phyloP scores from a whole-genome alignment of 1,140 invertebrate genomes.

The Dreissena rostriformis region DNA sequence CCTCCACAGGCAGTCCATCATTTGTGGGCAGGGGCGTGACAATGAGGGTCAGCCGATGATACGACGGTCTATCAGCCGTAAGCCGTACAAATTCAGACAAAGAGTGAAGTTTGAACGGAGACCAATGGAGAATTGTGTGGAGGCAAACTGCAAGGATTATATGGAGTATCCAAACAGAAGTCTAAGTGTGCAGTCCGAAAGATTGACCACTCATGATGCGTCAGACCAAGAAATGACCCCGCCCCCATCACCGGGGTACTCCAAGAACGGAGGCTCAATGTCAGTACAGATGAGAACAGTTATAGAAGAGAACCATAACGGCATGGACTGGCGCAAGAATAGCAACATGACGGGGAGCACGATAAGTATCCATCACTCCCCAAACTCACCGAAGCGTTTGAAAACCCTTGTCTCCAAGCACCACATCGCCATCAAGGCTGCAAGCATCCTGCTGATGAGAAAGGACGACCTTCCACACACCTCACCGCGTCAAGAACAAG shows the following conservation, averaged over 20 bases:
- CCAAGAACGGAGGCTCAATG: not conserved
- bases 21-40: constrained; percentile 63
- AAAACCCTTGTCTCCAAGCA: constrained; percentile 74
- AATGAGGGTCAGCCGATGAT: constrained; percentile 73
- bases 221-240: constrained; percentile 25
- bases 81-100: constrained; percentile 55
- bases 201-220: not conserved
- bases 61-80: constrained; percentile 68
- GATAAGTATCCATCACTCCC: constrained; percentile 21
- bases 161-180: constrained; percentile 21
- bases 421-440: constrained; percentile 74
- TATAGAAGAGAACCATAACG: constrained; percentile 52
- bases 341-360: constrained; percentile 9
- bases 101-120: constrained; percentile 60
- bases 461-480: constrained; percentile 34
- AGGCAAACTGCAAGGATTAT: constrained; percentile 25
- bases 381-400: constrained; percentile 58
- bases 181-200: constrained; percentile 10
- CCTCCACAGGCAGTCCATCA: constrained; percentile 72
- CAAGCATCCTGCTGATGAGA: constrained; percentile 73
- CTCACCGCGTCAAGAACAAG: constrained; percentile 57
- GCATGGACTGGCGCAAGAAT: constrained; percentile 36
- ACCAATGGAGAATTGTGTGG: constrained; percentile 48
- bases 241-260: constrained; percentile 39
- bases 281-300: constrained; percentile 18